Conservation (phyloP, 2,888 invertebrate genomes). For the Brachypalpus laphriformis region DNA sequence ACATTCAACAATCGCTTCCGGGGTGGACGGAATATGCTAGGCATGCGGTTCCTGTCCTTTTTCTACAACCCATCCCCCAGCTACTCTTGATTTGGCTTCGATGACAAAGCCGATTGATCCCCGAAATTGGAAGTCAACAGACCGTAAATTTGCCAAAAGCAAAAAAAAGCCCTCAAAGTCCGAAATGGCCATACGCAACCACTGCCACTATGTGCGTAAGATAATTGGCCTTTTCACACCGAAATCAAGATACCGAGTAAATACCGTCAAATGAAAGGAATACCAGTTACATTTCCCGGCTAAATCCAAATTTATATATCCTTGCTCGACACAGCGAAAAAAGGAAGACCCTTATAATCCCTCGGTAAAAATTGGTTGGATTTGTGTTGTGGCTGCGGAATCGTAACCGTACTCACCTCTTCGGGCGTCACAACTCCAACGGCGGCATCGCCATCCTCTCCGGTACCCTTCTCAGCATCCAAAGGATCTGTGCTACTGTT, state of each 20-base stretch:
- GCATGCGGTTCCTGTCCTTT: constrained; percentile 5
- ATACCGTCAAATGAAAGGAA: constrained; percentile 53
- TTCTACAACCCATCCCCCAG: not conserved
- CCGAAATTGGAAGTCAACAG: constrained; percentile 60
- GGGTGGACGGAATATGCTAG: constrained; percentile 7
- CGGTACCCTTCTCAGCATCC: constrained; percentile 75
- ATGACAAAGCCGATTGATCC: constrained; percentile 64
- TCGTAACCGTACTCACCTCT: constrained; percentile 61
- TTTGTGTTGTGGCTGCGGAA: constrained; percentile 38
- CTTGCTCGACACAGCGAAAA: not conserved
- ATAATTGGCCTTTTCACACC: constrained; percentile 69
- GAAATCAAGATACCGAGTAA: constrained; percentile 67
- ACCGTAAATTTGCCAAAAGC: constrained; percentile 56
- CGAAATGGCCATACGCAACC: constrained; percentile 44
- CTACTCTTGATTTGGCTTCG: constrained; percentile 21
- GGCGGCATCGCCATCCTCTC: constrained; percentile 76
- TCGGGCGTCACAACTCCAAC: constrained; percentile 75
- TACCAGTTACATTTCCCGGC: constrained; percentile 33
- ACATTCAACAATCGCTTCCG: constrained; percentile 35
- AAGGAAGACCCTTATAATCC: constrained; percentile 48
- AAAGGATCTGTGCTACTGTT: constrained; percentile 69
- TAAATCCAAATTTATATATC: constrained; percentile 64
- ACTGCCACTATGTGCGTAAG: constrained; percentile 17
- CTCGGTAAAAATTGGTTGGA: constrained; percentile 49
- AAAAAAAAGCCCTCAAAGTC: constrained; percentile 21